Evolutionary conservation across 1,140 invertebrate species (phyloP).

Genomic region (Drosophila truncata): DNA sequence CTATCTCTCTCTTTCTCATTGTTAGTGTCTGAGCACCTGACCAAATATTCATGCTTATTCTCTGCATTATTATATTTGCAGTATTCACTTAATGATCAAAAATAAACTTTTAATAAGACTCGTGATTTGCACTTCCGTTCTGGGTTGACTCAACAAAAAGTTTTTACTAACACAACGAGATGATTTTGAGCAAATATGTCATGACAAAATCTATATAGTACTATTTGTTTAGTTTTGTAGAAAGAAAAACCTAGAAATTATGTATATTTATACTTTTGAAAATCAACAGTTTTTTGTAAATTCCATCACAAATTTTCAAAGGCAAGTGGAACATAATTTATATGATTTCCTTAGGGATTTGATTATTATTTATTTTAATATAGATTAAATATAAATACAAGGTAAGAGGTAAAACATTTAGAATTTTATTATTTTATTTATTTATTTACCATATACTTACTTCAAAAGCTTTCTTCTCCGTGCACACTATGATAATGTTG

Average conservation of each 20-base stretch:
- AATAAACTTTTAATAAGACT: conserved; percentile 75
- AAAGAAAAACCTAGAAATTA: background rate
- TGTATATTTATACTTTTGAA: background rate
- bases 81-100: conserved; percentile 72
- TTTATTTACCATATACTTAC: too few species aligned
- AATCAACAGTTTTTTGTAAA: background rate
- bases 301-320: background rate
- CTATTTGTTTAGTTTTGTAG: background rate
- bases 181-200: conserved; percentile 4
- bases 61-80: conserved; percentile 32
- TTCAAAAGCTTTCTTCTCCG: background rate
- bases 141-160: conserved; percentile 64
- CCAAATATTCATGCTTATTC: conserved; percentile 39
- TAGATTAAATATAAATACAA: background rate
- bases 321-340: fast-evolving
- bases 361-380: background rate
- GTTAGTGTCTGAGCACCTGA: conserved; percentile 51
- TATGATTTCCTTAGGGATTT: background rate
- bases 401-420: too few species aligned
- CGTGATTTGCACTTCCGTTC: conserved; percentile 70
- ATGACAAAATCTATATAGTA: background rate
- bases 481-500: too few species aligned
- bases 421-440: background rate
- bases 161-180: conserved; percentile 13
- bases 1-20: background rate